Evolutionary conservation across 1,140 invertebrate species (phyloP), one percentile per base, ranked within the genome.

Genomic region (Procambarus virginalis): DNA sequence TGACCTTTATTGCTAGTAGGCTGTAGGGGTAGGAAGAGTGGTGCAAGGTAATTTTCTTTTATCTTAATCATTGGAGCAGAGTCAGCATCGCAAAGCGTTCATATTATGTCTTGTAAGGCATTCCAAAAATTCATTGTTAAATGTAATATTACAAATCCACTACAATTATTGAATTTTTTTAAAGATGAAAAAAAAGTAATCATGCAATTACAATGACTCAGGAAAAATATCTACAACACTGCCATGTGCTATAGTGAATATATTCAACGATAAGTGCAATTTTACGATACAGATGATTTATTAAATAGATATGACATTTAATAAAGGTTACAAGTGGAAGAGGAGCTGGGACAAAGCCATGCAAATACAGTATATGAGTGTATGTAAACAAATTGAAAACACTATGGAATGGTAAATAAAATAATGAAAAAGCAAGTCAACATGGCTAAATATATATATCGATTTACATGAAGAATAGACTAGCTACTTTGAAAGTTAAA

Each of bases 1-100:
- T 73, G 68, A 34, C 68, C 68, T 73, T 73, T 20, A 73, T 73
- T 73, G 68, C 68, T 73, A 55, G n/a, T 60, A 82, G 80, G 80
- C 12, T 82, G 22, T 14, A 49, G 12, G 58, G 80, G 6, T 46
- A 20, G 20, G 22, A 22, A 60, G 58, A 82, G 60, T 20, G 34
- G 60, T 46, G 58, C 3, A 46, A 45, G 79, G 34, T 20, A 68
- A n/a, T n/a, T 51, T 81, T 60, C 55, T 34, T 10, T 20, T 12
- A 60, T 60, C 79, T 60, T 49, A 68, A 68, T 45, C 20, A 82
- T 22, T 51, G 34, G 55, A 34, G 3, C 17, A 17, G 48, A 46
- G 45, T 82, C 51, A 82, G 80, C 34, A 64, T 20, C 17, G 5
- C n/a, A 34, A 73, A 34, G 68, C 68, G n/a, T 73, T 34, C 68